Evolutionary conservation across 2,888 invertebrate species (phyloP).

Genomic region (Catocala sponsa): DNA sequence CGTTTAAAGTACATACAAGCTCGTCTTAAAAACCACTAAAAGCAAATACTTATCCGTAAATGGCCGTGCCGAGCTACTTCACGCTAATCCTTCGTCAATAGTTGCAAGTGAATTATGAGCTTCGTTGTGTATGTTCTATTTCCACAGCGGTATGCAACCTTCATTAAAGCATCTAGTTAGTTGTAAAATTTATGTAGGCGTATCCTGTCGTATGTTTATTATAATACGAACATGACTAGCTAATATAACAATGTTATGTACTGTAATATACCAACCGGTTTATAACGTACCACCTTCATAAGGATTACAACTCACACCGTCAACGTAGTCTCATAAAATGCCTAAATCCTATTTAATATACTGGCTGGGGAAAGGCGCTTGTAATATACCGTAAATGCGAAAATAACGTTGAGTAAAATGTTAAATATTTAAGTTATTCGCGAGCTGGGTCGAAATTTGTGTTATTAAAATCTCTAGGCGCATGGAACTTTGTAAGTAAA

Average conservation of each 20-base stretch:
- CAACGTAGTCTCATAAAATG: slow-evolving; percentile 12
- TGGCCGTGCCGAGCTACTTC: no score
- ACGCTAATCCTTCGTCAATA: no score
- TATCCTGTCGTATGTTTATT: slow-evolving; percentile 9
- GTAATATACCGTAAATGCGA: slow-evolving; percentile 15
- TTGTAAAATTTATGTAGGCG: slow-evolving; percentile 9
- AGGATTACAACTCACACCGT: slow-evolving; percentile 3
- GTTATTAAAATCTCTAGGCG: slow-evolving; percentile 16
- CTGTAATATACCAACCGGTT: not conserved
- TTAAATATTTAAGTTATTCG: slow-evolving; percentile 25
- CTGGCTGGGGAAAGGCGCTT: slow-evolving; percentile 3
- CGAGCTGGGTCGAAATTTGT: slow-evolving; percentile 11
- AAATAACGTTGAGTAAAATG: slow-evolving; percentile 24
- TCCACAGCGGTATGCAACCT: slow-evolving; percentile 6
- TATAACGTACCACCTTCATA: slow-evolving; percentile 12
- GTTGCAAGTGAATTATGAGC: no score
- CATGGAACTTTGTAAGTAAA: slow-evolving; percentile 11
- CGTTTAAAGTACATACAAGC: no score
- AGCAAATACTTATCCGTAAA: no score
- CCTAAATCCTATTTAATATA: slow-evolving; percentile 17
- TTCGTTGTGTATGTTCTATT: not conserved
- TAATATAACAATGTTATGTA: slow-evolving; percentile 2
- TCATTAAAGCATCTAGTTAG: slow-evolving; percentile 5
- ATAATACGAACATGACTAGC: slow-evolving; percentile 6
- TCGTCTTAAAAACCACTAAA: no score